Conservation (phyloP, 2,113 vertebrate genomes). For the Heptranchias perlo region DNA sequence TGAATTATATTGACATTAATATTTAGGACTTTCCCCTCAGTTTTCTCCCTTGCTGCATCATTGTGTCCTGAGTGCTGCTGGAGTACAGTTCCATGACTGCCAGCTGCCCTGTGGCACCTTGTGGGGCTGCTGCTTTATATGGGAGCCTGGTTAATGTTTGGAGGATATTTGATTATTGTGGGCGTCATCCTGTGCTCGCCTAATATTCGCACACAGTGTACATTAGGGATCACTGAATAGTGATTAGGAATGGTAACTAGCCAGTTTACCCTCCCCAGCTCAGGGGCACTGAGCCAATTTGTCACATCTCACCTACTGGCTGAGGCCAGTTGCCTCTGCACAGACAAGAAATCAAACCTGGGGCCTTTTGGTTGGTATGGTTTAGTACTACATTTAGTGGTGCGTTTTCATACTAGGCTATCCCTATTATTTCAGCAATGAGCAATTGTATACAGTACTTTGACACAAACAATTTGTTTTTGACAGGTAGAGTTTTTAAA, state of each 20-base stretch:
- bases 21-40: not conserved
- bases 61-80: not conserved
- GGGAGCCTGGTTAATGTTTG: not conserved
- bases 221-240: not conserved
- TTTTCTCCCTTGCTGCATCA: not conserved
- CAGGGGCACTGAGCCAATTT: not conserved
- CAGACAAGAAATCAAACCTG: not conserved
- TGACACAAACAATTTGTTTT: slow-evolving; percentile 24
- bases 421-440: slow-evolving; percentile 11
- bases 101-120: not conserved
- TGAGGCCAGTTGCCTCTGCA: not conserved
- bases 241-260: not conserved
- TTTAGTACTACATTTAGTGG: not conserved
- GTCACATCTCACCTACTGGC: not conserved
- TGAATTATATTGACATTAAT: not conserved
- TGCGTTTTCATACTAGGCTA: slow-evolving; percentile 7
- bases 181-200: not conserved
- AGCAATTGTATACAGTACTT: not conserved
- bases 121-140: not conserved
- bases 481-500: slow-evolving; percentile 35
- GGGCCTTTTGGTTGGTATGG: not conserved
- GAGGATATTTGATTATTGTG: not conserved
- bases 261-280: not conserved
- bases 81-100: not conserved
- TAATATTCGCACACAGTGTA: not conserved